Evolutionary conservation across 2,113 vertebrate genomes (phyloP), one percentile per base, ranked within the genome.

Genomic region (Chunga burmeisteri): DNA sequence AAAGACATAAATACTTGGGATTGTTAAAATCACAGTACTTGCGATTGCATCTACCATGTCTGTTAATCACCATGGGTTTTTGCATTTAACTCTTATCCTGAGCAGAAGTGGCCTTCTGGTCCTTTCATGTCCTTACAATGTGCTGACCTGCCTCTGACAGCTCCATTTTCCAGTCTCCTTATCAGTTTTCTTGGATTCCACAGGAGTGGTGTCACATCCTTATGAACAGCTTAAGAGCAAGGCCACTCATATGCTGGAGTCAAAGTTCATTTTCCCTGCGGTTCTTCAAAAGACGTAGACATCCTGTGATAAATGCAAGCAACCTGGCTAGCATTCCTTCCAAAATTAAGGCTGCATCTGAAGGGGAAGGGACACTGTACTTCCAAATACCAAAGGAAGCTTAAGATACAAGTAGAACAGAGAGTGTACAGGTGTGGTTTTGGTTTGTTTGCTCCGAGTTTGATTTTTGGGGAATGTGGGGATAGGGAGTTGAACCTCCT

Each of bases 391-490:
- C 32, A 38, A 38, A 94, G 53, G 30, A 63, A 34, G 17, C 49
- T 74, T 44, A 87, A 55, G 70, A 22, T 94, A 38, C 46, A 56
- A 34, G 19, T 70, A 87, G 40, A 78, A 52, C 38, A 58, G 46
- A 81, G 26, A 29, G 52, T 52, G 17, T 68, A 72, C 49, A 49
- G 13, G 4, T 61, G 30, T 62, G 6, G 14, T 73, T 81, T 68
- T 23, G 11, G 3, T 1, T 38, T 59, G 81, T 86, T 62, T 3
- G 0, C 59, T 65, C 47, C 1, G 1, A 42, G 3, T 63, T 93
- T 74, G 3, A 7, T 73, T 80, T 83, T 83, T 47, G 29, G 32
- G 59, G 53, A 42, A 23, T 2, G 2, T 72, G 22, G 23, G n/a
- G 17, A 84, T 47, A 65, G 27, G 36, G 30, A 70, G 8, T 46